Percentiles rank a stretch among this genome's conserved stretches.
Evolutionary conservation across 2,888 invertebrate species (phyloP).

Genomic region (Amphipoea lucens): DNA sequence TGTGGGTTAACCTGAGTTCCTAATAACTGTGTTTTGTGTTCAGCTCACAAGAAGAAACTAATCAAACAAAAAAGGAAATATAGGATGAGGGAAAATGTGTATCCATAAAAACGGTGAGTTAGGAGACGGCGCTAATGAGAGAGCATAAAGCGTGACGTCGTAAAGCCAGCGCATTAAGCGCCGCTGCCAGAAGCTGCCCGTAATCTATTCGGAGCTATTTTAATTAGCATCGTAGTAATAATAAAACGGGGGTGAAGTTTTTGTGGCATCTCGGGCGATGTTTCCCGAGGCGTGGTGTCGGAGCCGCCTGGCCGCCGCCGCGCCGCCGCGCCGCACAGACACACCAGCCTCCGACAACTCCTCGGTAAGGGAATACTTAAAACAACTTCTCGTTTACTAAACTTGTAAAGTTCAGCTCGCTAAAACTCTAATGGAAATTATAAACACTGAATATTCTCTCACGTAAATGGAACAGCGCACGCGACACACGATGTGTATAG

Average conservation of each 20-base stretch:
- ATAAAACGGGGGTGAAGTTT: conserved; percentile 87
- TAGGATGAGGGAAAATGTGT: conserved; percentile 77
- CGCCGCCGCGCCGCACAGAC: conserved; percentile 58
- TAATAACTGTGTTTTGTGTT: conserved; percentile 22
- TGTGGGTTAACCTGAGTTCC: conserved; percentile 21
- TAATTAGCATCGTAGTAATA: conserved; percentile 89
- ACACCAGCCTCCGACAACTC: conserved; percentile 66
- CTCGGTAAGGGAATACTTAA: conserved; percentile 82
- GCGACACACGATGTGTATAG: conserved; percentile 8
- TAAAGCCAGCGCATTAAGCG: conserved; percentile 89
- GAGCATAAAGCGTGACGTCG: conserved; percentile 89
- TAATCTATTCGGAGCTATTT: conserved; percentile 89
- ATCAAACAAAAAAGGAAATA: conserved; percentile 74
- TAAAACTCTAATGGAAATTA: conserved; percentile 79
- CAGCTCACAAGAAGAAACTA: conserved; percentile 63
- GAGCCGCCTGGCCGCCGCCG: conserved; percentile 71
- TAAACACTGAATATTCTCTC: conserved; percentile 72
- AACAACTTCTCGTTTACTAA: conserved; percentile 81
- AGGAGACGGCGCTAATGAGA: conserved; percentile 87
- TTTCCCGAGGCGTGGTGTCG: conserved; percentile 78
- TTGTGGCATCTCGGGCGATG: conserved; percentile 84
- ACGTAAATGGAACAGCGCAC: conserved; percentile 65
- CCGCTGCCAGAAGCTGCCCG: conserved; percentile 87
- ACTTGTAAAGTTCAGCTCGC: conserved; percentile 77
- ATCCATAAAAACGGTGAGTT: conserved; percentile 83